Evolutionary conservation across 2,797 vertebrate species (phyloP).

Genomic region (Dermochelys coriacea): DNA sequence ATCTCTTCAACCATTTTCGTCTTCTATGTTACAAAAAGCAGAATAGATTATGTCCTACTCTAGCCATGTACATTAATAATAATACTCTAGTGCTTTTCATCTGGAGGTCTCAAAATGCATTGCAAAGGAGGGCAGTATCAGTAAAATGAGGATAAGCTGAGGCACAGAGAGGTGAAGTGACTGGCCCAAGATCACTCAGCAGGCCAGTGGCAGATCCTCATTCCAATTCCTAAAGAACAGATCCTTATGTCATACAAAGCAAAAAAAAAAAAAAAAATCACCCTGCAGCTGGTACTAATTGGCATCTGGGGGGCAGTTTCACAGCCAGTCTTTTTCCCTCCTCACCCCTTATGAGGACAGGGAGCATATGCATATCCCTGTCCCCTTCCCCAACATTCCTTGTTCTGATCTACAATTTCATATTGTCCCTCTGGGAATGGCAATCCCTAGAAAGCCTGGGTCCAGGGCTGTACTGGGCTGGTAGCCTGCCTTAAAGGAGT

Average conservation of each 20-base stretch:
- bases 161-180: not conserved
- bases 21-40: not conserved
- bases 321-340: not conserved
- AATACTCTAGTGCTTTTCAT: not conserved
- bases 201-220: not conserved
- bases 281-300: not conserved
- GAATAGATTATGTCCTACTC: not conserved
- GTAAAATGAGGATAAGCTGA: not conserved
- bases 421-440: not conserved
- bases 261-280: not conserved
- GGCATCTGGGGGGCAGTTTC: not conserved
- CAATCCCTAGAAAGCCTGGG: not conserved
- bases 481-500: not conserved
- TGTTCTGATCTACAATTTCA: not conserved
- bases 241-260: not conserved
- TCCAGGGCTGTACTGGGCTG: not conserved
- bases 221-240: not conserved
- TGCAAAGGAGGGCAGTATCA: not conserved
- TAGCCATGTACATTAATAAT: not conserved
- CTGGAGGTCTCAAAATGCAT: not conserved
- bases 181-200: fast-evolving
- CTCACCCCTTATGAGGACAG: not conserved
- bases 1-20: not conserved
- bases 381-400: not conserved
- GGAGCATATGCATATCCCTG: not conserved